Evolutionary conservation across 2,113 vertebrate species (phyloP).

Genomic region (Porphyrio hochstetteri): DNA sequence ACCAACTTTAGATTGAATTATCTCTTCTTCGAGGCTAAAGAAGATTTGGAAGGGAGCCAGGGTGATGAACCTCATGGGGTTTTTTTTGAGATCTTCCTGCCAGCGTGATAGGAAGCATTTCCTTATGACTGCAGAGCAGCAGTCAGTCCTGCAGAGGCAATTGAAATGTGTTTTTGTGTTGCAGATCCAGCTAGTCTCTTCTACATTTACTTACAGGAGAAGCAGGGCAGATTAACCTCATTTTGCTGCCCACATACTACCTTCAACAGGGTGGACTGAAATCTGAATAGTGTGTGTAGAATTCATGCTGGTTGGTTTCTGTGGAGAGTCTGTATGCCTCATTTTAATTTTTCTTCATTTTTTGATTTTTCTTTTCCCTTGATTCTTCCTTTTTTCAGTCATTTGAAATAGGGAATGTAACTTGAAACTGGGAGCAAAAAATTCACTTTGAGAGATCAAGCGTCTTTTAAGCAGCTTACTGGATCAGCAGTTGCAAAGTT

Average conservation of each 20-base stretch:
- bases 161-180: neutral
- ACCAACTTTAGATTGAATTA: neutral
- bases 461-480: conserved; percentile 68
- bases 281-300: neutral
- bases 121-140: neutral
- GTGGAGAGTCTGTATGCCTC: neutral
- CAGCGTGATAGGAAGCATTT: neutral
- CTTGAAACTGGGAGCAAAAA: conserved; percentile 67
- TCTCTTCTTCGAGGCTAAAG: neutral
- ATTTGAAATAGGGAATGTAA: conserved; percentile 46
- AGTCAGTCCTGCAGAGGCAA: neutral
- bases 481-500: conserved; percentile 71
- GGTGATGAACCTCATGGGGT: neutral
- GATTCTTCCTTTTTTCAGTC: conserved; percentile 18
- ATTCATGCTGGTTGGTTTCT: conserved; percentile 2
- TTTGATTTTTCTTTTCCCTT: neutral
- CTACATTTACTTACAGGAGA: neutral
- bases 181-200: neutral
- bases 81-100: neutral
- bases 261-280: neutral
- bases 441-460: conserved; percentile 70
- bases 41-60: neutral
- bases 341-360: conserved; percentile 26
- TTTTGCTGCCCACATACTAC: neutral
- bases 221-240: conserved; percentile 1